Evolutionary conservation across 1,140 invertebrate genomes (phyloP), one percentile per base, ranked within the genome.

Genomic region (Danaus melanippus): DNA sequence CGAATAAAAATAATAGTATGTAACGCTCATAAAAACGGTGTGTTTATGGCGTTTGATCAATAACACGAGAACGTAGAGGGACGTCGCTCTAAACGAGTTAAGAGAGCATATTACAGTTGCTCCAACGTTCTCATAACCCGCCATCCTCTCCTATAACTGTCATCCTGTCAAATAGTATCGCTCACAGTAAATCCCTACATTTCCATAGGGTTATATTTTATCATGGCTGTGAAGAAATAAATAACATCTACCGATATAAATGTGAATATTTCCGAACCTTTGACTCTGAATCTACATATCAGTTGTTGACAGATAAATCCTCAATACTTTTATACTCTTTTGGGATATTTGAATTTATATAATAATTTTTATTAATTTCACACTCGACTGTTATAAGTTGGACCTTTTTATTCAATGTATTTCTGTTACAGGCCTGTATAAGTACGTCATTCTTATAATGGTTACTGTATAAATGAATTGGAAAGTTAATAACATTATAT

Each of bases 211-310:
- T 69, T 65, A 80, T 82, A 84, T 79, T 85, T 85, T 79, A 80
- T 71, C 74, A 73, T 71, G 74, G 77, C 73, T 67, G 59, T 70
- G 69, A 78, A 77, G 79, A 85, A 84, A 81, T 85, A 85, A 83
- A 85, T 82, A 84, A 82, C 78, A 75, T 68, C 74, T 64, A 82
- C 15, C 15, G 76, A 76, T 79, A 81, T 79, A 76, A 79, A 79
- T 79, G 79, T 79, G 77, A 80, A 63, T 68, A 71, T 79, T 83
- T 71, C 71, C 68, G 66, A 80, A 79, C 68, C 74, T 75, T 69
- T 69, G 73, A 74, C 68, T 72, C 71, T 69, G 82, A 69, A 84
- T 85, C 84, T 85, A 85, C 82, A 84, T 85, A 81, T 84, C 82
- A 84, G 72, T 73, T 75, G 80, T 75, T 79, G 82, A 85, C 77